These are phyloP conservation scores for Proteles cristata DNA, from an alignment of 2,113 vertebrate species.

Conservation along the genomic window DNA sequence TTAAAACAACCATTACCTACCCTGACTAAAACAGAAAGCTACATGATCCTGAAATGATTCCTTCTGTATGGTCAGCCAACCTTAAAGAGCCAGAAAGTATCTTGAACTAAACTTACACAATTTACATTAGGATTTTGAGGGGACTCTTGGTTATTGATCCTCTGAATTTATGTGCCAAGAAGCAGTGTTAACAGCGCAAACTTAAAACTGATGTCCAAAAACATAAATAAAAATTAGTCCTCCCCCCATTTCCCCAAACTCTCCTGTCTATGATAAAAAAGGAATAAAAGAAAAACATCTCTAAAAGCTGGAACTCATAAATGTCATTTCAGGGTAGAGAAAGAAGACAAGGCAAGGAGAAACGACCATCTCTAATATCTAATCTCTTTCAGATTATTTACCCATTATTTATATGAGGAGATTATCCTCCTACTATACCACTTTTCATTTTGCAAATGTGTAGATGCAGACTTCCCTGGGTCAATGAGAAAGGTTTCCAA, in stretches of 20 bases:
- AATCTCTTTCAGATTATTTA: slow-evolving; percentile 62
- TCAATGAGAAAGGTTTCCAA: slow-evolving; percentile 80
- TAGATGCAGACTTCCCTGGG: slow-evolving; percentile 56
- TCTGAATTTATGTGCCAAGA: not conserved
- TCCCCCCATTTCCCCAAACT: not conserved
- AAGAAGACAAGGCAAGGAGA: slow-evolving; percentile 25
- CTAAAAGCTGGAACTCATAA: not conserved
- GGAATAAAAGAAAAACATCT: not conserved
- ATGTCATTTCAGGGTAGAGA: not conserved
- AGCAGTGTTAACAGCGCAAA: slow-evolving; percentile 43
- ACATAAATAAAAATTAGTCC: not conserved
- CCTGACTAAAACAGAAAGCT: not conserved
- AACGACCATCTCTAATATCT: not conserved
- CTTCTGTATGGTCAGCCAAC: not conserved
- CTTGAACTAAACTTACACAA: slow-evolving; percentile 5
- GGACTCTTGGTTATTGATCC: not conserved
- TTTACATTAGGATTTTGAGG: slow-evolving; percentile 6
- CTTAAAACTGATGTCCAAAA: slow-evolving; percentile 39
- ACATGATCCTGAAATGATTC: not conserved
- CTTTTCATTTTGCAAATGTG: slow-evolving; percentile 77
- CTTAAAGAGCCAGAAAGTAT: not conserved
- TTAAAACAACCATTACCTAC: not conserved
- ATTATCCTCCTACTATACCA: slow-evolving; percentile 56
- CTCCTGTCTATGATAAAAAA: not conserved
- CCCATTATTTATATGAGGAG: slow-evolving; percentile 28